Conservation (phyloP, 2,113 vertebrate genomes). For the Salvelinus sp. region DNA sequence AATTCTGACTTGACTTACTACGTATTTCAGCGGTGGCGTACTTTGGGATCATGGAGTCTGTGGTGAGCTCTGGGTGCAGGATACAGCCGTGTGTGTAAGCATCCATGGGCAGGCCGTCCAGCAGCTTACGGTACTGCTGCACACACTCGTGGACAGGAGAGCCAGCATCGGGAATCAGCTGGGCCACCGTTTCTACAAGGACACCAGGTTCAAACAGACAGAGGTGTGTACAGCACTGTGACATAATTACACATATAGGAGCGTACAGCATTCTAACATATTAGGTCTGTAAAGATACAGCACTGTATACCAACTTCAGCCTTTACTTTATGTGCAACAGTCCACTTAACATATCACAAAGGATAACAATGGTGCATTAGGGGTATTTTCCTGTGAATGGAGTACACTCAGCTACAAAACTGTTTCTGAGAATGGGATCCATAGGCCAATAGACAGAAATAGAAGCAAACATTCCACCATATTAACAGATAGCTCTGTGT, state of each 20-base stretch:
- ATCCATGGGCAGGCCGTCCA: conserved; percentile 96
- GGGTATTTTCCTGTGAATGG: too few species aligned
- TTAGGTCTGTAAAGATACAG: too few species aligned
- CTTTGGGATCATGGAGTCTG: conserved; percentile 99
- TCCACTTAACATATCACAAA: too few species aligned
- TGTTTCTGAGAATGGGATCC: too few species aligned
- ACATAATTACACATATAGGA: not conserved
- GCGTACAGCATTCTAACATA: too few species aligned
- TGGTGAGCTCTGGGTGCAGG: conserved; percentile 97
- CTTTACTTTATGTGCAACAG: too few species aligned
- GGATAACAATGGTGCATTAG: too few species aligned
- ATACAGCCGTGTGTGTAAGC: conserved; percentile 99
- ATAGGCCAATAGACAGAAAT: too few species aligned
- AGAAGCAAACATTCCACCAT: too few species aligned
- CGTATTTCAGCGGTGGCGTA: conserved; percentile 99
- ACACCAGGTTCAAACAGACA: conserved; percentile 6
- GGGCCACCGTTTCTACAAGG: conserved; percentile 81
- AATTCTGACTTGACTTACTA: conserved; percentile 84
- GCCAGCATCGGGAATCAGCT: conserved; percentile 87
- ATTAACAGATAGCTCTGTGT: not conserved
- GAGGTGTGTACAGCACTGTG: not conserved
- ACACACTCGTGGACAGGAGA: conserved; percentile 83
- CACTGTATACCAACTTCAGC: too few species aligned
- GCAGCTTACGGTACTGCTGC: conserved; percentile 91
- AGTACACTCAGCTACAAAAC: too few species aligned